Evolutionary conservation across 2,113 vertebrate species (phyloP), one percentile per base, ranked within the genome.

Genomic region (Copsychus sechellarum): DNA sequence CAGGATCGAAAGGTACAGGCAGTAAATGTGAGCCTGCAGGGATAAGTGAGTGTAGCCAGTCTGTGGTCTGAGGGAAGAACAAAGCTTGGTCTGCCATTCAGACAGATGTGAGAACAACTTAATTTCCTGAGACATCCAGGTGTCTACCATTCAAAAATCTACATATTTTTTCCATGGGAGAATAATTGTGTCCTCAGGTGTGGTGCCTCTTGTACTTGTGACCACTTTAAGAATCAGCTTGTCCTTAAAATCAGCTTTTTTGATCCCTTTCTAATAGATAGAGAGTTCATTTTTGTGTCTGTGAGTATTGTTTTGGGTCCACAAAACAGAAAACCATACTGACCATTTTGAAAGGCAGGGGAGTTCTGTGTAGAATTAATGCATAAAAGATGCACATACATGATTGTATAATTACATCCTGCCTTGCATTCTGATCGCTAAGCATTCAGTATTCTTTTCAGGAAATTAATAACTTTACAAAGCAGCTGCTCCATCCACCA

Each of bases 381-480:
- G 50, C 43, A 74, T 76, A 72, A 92, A 97, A 93, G 86, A 86
- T 81, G 83, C 36, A 73, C 40, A 40, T 82, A 57, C 25, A 31
- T 9, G 25, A 90, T 60, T 76, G 34, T 29, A 51, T 95, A 95
- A 92, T 71, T 90, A 36, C 69, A 84, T 95, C 82, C 94, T 96
- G 86, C 40, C 86, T 81, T 85, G 28, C 4, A 6, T 95, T 94
- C 70, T 88, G 85, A 85, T 93, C 33, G 7, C 77, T 96, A 93
- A 95, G 84, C 45, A 20, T 95, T 93, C 86, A 91, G 50, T 92
- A 76, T 90, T 83, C 84, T 94, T 91, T 95, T 81, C 95, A 97
- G 97, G 96, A 98, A 98, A 97, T 97, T 81, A 97, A 96, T 97
- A 97, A 97, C 90, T 96, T 96, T 92, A 97, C 81, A 71, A 96